Evolutionary conservation across 2,113 vertebrate genomes (phyloP).

Genomic region (Cranoglanis bouderius): DNA sequence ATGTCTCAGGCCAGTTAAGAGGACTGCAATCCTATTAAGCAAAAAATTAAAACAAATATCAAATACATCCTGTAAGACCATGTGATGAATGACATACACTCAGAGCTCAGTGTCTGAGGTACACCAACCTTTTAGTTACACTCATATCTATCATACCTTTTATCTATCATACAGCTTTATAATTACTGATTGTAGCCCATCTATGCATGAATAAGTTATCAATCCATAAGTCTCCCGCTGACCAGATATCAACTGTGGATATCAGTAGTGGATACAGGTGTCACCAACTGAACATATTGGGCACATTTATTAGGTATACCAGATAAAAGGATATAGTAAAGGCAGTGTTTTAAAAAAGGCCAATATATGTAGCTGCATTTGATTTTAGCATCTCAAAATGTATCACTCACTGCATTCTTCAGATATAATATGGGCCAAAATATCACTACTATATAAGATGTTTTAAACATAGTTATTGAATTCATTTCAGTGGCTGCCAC

Average conservation of each 20-base stretch:
- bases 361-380: neutral
- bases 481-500: too few species aligned
- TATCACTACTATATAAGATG: neutral
- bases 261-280: neutral
- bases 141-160: neutral
- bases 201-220: neutral
- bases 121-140: neutral
- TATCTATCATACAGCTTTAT: neutral
- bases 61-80: neutral
- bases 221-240: neutral
- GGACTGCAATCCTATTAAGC: slow-evolving; percentile 60
- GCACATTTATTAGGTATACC: neutral
- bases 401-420: neutral
- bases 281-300: neutral
- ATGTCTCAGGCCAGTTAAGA: neutral
- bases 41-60: neutral
- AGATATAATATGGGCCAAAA: neutral
- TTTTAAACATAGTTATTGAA: neutral
- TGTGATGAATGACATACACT: neutral
- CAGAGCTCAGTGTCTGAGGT: neutral
- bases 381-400: neutral
- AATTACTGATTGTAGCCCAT: neutral
- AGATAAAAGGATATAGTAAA: neutral
- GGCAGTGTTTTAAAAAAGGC: neutral
- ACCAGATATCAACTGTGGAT: neutral